Base-by-base conservation (phyloP, 2,888 invertebrate genomes). In the Cephus runcator region DNA sequence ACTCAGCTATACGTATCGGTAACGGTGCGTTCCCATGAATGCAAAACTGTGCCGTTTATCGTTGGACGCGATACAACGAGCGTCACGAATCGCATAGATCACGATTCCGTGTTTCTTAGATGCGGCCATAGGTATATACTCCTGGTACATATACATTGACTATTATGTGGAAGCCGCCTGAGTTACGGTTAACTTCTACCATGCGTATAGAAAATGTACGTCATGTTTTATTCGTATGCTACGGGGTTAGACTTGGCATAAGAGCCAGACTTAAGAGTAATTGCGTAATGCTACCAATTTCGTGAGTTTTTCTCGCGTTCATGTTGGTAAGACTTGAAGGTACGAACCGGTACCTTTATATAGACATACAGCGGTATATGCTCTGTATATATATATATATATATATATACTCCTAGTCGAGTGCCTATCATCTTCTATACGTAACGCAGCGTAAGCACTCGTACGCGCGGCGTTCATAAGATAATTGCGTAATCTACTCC, bases 401-500 rank as follows among this genome's bases (percentile, higher is more conserved):
- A 30, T 35, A 76, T 69, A 73, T 71, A 71, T 73, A 56, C 69
- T 56, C 69, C 74, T 12, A 74, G 74, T 34, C 33, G 74, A 80
- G 83, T 77, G 81, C 79, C 84, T 80, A 85, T 85, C 84, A 84
- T 84, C 85, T 82, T 85, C 80, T 79, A 79, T 82, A 74, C 77
- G 74, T 74, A 35, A 80, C 79, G 84, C 84, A 82, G 81, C 83
- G 81, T 81, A 82, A 83, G 83, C 81, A 82, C 83, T 84, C 81
- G 81, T 85, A 85, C 84, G 83, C 83, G 84, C 83, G 83, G 82
- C 85, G 85, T 86, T 88, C 86, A 87, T 88, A 86, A 88, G 88
- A 87, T 88, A 88, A 88, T 88, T 87, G 88, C 85, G 86, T 88
- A 88, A 88, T 88, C 85, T 86, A 86, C 88, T 86, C 85, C 82